These are phyloP conservation scores for Limosa lapponica DNA, from an alignment of 2,797 vertebrate genomes.

Conservation along the genomic window DNA sequence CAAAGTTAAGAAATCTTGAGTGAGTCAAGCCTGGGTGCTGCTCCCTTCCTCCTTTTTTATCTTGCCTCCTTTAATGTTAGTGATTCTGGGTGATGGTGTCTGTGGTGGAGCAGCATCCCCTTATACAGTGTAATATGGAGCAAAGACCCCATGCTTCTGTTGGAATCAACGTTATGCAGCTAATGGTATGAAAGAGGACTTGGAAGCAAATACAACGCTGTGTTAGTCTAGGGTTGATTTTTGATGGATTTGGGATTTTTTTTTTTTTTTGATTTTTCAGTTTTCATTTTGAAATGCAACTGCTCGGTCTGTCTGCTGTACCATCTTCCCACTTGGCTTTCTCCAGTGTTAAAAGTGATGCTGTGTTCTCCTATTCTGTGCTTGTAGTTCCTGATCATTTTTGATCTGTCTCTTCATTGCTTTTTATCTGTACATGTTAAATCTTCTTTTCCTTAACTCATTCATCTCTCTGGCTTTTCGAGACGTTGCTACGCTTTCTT, in stretches of 20 bases:
- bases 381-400: constrained; percentile 20
- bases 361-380: constrained; percentile 16
- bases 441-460: constrained; percentile 22
- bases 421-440: constrained; percentile 22
- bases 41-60: neutral
- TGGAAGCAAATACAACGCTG: neutral
- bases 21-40: neutral
- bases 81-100: neutral
- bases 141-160: neutral
- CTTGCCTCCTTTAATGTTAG: neutral
- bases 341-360: neutral
- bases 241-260: neutral
- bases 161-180: neutral
- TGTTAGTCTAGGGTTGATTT: neutral
- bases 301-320: neutral
- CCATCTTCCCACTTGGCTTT: neutral
- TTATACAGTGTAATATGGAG: neutral
- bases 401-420: constrained; percentile 5
- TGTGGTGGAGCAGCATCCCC: neutral
- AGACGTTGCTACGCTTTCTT: neutral
- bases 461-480: neutral
- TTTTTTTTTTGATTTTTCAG: neutral
- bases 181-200: neutral
- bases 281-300: neutral
- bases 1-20: neutral